Evolutionary conservation across 2,113 vertebrate genomes (phyloP), one percentile per base, ranked within the genome.

Genomic region (Chaetodon trifascialis): DNA sequence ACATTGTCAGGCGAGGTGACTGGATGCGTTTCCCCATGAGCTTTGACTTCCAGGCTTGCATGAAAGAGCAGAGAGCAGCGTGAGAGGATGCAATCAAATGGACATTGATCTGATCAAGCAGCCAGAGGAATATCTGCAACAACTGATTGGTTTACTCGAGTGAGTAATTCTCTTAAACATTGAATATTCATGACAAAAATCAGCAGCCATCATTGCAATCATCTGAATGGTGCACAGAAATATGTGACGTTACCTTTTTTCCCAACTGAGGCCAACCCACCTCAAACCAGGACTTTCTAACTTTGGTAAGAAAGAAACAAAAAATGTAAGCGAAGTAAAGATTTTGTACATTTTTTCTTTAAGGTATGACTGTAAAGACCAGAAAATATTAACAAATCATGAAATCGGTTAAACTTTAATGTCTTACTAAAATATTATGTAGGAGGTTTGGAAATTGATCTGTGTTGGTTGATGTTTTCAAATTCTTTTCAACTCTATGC

Each of bases 1-100:
- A 93, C 86, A 92, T 92, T 92, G 89, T 87, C 44, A 7, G 42
- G 38, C 21, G 34, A 72, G 58, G 80, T 65, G 75, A 87, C 67
- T 55, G 76, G 87, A 87, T 64, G 85, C 71, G 63, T 73, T 83
- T 51, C 77, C 68, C 85, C 25, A 9, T 70, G 85, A 55, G 87
- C 77, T 87, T 88, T 84, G 81, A 87, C 86, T 74, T 66, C 72
- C 62, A 60, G 64, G 77, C 73, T 86, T 75, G 69, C 60, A 75
- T 63, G 42, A 84, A 84, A 88, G 64, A 87, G 72, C 85, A 80
- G 66, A 76, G 36, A 83, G 49, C 86, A 88, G 87, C 79, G 4
- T 74, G 86, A 84, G 62, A 51, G 44, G 51, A 68, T 19, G 73
- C 42, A 70, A 68, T 82, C 73, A 76, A 38, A 77, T 14, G 4